Conservation (phyloP, 2,888 invertebrate species). For the Watsonalla cultraria region DNA sequence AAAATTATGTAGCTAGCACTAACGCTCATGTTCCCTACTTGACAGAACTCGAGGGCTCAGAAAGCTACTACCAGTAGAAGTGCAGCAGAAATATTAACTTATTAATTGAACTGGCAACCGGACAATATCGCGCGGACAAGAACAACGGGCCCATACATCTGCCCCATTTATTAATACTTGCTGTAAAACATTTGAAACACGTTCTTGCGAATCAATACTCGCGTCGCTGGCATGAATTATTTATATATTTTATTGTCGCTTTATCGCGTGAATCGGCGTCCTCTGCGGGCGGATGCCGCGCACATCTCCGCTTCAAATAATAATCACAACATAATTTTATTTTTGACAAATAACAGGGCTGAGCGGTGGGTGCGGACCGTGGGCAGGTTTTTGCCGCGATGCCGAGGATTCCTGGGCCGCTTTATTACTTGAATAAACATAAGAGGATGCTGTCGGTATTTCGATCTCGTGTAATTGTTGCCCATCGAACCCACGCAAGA, state of each 20-base stretch:
- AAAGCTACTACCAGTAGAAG: slow-evolving; percentile 5
- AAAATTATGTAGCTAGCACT: too few relatives aligned
- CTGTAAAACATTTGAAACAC: slow-evolving; percentile 76
- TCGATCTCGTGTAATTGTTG: slow-evolving; percentile 45
- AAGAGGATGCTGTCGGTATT: slow-evolving; percentile 40
- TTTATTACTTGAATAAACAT: slow-evolving; percentile 48
- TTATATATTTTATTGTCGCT: slow-evolving; percentile 75
- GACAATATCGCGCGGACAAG: slow-evolving; percentile 48
- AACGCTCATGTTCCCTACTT: too few relatives aligned
- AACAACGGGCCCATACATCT: slow-evolving; percentile 56
- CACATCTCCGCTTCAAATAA: slow-evolving; percentile 59
- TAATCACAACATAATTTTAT: slow-evolving; percentile 73
- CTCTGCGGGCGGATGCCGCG: slow-evolving; percentile 43
- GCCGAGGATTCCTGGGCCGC: slow-evolving; percentile 36
- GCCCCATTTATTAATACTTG: slow-evolving; percentile 71
- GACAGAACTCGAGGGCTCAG: too few relatives aligned
- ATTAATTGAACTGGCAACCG: slow-evolving; percentile 61
- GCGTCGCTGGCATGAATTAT: slow-evolving; percentile 67
- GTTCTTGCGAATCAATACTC: slow-evolving; percentile 75
- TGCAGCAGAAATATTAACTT: slow-evolving; percentile 43
- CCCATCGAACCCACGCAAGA: slow-evolving; percentile 25
- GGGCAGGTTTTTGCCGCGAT: slow-evolving; percentile 46
- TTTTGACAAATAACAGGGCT: slow-evolving; percentile 74
- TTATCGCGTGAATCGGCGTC: slow-evolving; percentile 66
- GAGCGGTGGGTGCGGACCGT: slow-evolving; percentile 37